A percentile compares a stretch with the other conserved stretches of the same genome.
Conservation (phyloP, 1,140 invertebrate genomes). For the Solenopsis fugax region DNA sequence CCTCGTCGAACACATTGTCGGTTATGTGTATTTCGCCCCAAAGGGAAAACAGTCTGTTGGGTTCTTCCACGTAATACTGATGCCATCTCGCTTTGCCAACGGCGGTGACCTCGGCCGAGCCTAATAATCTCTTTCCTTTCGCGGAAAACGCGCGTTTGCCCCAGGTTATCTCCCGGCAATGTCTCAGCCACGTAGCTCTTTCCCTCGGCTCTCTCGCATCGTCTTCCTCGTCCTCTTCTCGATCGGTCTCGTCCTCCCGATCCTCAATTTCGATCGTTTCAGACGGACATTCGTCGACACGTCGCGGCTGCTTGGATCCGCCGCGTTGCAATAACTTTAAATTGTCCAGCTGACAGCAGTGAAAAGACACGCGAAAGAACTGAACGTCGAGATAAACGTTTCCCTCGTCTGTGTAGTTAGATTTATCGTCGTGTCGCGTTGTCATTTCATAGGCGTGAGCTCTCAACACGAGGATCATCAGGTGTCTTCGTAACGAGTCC, state of each 20-base stretch:
- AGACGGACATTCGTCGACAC: slow-evolving; percentile 64
- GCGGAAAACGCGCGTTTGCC: slow-evolving; percentile 12
- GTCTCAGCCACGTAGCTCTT: slow-evolving; percentile 74
- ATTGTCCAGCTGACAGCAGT: slow-evolving; percentile 78
- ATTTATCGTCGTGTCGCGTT: background rate
- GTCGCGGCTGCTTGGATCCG: background rate
- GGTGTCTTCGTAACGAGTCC: slow-evolving; percentile 75
- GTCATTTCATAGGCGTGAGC: slow-evolving; percentile 70
- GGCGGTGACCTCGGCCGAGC: background rate
- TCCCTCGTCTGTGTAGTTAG: background rate
- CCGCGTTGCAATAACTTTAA: slow-evolving; percentile 70
- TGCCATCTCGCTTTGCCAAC: slow-evolving; percentile 76
- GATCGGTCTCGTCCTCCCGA: slow-evolving; percentile 47
- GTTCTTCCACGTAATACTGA: slow-evolving; percentile 77
- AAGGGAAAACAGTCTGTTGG: slow-evolving; percentile 76
- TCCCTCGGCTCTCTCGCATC: slow-evolving; percentile 68
- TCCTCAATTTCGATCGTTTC: slow-evolving; percentile 65
- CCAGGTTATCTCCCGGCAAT: slow-evolving; percentile 74
- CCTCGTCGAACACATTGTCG: slow-evolving; percentile 74
- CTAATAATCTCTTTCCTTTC: slow-evolving; percentile 30
- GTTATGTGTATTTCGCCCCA: slow-evolving; percentile 80
- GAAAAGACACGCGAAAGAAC: slow-evolving; percentile 77
- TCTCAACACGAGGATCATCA: slow-evolving; percentile 78
- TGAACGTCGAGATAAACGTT: slow-evolving; percentile 69
- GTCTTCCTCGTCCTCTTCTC: slow-evolving; percentile 32